These are phyloP conservation scores for Esperia sulphurella DNA, from an alignment of 2,888 invertebrate species.

Conservation along the genomic window DNA sequence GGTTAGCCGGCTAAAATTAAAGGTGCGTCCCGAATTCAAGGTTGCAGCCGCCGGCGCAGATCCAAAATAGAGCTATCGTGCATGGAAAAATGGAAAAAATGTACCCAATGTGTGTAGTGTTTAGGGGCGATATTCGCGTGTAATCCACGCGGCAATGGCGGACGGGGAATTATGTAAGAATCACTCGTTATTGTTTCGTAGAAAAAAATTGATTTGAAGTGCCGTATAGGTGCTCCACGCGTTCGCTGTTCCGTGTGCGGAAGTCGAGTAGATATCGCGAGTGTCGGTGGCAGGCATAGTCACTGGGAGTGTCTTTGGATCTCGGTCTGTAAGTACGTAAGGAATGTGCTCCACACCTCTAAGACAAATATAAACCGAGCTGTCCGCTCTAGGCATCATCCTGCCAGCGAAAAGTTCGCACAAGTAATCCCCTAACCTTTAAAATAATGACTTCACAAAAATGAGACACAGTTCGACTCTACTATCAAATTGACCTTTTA, in stretches of 20 bases:
- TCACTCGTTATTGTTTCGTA: conserved; percentile 58
- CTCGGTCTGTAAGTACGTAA: conserved; percentile 57
- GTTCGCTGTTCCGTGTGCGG: conserved; percentile 12
- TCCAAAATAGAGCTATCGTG: conserved; percentile 64
- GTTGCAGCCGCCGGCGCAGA: conserved; percentile 71
- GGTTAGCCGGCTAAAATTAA: conserved; percentile 79
- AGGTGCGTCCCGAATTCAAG: conserved; percentile 77
- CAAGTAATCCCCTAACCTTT: neutral
- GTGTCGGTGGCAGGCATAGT: conserved; percentile 20
- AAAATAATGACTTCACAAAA: neutral
- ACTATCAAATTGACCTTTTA: neutral
- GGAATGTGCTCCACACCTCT: conserved; percentile 12
- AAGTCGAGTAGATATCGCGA: conserved; percentile 24
- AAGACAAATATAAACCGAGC: conserved; percentile 66
- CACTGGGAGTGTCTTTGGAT: conserved; percentile 42
- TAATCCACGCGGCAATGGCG: conserved; percentile 53
- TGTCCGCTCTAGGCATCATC: conserved; percentile 10
- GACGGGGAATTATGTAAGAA: conserved; percentile 70
- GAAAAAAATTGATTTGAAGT: conserved; percentile 24
- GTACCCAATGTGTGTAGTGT: conserved; percentile 44
- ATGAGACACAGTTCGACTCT: neutral
- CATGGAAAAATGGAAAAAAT: conserved; percentile 60
- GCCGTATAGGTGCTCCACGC: conserved; percentile 11
- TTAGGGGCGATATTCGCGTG: conserved; percentile 61
- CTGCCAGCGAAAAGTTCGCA: neutral